Evolutionary conservation across 2,888 invertebrate species (phyloP).

Genomic region (Zygaena filipendulae): DNA sequence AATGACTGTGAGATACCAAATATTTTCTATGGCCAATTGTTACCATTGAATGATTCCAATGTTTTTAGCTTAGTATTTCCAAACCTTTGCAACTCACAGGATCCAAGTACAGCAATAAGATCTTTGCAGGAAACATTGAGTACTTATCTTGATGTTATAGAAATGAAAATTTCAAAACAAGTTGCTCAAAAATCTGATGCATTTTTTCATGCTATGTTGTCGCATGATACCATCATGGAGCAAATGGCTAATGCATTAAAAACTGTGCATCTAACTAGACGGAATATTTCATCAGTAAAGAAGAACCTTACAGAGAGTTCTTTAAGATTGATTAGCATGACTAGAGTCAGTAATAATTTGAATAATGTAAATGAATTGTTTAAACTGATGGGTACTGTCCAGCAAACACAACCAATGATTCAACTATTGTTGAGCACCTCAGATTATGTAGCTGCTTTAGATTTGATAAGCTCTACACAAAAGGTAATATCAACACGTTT

Average conservation of each 20-base stretch:
- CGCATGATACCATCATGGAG: constrained; percentile 96
- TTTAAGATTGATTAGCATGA: constrained; percentile 78
- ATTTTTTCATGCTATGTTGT: constrained; percentile 98
- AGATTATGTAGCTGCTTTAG: constrained; percentile 97
- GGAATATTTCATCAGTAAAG: constrained; percentile 82
- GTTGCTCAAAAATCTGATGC: constrained; percentile 95
- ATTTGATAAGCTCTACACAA: constrained; percentile 96
- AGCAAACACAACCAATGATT: constrained; percentile 98
- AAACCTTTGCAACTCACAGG: constrained; percentile 65
- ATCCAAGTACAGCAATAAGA: constrained; percentile 72
- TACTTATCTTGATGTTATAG: constrained; percentile 94
- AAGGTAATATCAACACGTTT: constrained; percentile 91
- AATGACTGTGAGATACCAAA: constrained; percentile 79
- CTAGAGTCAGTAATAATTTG: constrained; percentile 74
- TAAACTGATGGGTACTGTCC: constrained; percentile 93
- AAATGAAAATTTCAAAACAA: constrained; percentile 93
- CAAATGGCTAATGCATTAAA: constrained; percentile 87
- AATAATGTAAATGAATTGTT: constrained; percentile 77
- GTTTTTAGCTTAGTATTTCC: constrained; percentile 90
- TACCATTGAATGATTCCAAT: constrained; percentile 82
- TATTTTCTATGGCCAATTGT: constrained; percentile 83
- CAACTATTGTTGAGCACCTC: constrained; percentile 93
- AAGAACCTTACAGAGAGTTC: constrained; percentile 82
- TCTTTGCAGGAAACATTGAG: constrained; percentile 90
- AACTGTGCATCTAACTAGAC: constrained; percentile 78